Conservation (phyloP, 2,888 invertebrate genomes). For the Adineta ricciae region DNA sequence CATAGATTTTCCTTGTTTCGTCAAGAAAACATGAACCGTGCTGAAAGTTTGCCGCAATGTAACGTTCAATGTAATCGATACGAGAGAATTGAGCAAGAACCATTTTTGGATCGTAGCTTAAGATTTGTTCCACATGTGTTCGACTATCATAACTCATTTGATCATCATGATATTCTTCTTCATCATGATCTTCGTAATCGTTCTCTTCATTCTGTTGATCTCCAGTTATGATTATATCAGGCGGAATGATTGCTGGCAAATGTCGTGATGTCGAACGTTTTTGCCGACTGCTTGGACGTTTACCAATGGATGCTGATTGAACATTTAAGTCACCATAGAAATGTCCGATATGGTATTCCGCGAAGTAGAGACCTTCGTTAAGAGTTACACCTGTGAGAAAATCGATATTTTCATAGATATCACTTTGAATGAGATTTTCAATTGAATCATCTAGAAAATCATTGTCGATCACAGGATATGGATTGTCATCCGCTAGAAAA, state of each 20-base stretch:
- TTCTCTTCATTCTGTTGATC: background rate
- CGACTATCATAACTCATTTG: background rate
- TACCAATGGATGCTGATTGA: background rate
- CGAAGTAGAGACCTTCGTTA: conserved; percentile 8
- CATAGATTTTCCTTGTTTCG: background rate
- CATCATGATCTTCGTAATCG: background rate
- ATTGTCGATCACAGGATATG: conserved; percentile 12
- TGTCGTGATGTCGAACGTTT: background rate
- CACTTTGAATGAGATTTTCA: background rate
- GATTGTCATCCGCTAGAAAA: background rate
- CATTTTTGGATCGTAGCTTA: background rate
- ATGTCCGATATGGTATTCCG: conserved; percentile 3
- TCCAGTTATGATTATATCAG: background rate
- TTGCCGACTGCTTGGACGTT: background rate
- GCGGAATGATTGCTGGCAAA: background rate
- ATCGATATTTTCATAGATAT: background rate
- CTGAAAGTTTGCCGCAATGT: background rate
- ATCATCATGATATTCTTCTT: background rate
- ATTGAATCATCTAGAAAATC: conserved; percentile 2
- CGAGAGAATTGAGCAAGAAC: background rate
- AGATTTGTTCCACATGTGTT: background rate
- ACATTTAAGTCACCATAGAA: background rate
- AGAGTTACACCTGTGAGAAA: background rate
- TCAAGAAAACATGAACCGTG: background rate
- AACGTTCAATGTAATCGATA: background rate